These are phyloP conservation scores for Gallinago undulata DNA, from an alignment of 2,113 vertebrate species.

Conservation along the genomic window DNA sequence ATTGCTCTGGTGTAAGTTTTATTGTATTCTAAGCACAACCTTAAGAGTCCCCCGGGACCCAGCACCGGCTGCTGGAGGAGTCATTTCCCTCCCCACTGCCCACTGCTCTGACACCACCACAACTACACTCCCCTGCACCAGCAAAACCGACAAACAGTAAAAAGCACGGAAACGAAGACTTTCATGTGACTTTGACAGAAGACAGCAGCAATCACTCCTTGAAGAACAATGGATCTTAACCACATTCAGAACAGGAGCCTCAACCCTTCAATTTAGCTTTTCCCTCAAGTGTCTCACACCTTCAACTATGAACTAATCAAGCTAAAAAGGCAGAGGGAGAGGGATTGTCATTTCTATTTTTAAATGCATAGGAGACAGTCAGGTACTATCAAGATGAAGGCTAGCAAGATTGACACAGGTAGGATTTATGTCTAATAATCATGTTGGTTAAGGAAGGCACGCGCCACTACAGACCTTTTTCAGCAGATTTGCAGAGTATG, in stretches of 20 bases:
- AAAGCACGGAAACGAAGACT: neutral
- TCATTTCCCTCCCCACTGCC: neutral
- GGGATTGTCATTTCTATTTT: slow-evolving; percentile 37
- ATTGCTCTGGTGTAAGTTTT: neutral
- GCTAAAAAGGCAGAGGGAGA: neutral
- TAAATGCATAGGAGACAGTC: slow-evolving; percentile 39
- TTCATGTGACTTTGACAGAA: neutral
- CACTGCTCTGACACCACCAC: neutral
- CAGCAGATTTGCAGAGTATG: neutral
- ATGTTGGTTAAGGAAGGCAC: neutral
- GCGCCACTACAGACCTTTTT: neutral
- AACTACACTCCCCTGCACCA: neutral
- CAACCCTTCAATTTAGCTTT: slow-evolving; percentile 45
- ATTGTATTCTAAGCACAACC: neutral
- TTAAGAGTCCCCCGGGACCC: neutral
- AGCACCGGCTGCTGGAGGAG: neutral
- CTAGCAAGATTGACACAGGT: slow-evolving; percentile 22
- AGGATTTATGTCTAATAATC: neutral
- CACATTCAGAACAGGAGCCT: neutral
- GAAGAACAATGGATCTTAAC: slow-evolving; percentile 25
- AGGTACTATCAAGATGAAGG: slow-evolving; percentile 5
- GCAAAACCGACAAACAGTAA: neutral
- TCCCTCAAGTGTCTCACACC: neutral
- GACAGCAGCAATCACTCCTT: neutral
- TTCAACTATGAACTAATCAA: slow-evolving; percentile 41